phyloP scores from a whole-genome alignment of 2,797 vertebrate species.

The Galagoides demidoff region DNA sequence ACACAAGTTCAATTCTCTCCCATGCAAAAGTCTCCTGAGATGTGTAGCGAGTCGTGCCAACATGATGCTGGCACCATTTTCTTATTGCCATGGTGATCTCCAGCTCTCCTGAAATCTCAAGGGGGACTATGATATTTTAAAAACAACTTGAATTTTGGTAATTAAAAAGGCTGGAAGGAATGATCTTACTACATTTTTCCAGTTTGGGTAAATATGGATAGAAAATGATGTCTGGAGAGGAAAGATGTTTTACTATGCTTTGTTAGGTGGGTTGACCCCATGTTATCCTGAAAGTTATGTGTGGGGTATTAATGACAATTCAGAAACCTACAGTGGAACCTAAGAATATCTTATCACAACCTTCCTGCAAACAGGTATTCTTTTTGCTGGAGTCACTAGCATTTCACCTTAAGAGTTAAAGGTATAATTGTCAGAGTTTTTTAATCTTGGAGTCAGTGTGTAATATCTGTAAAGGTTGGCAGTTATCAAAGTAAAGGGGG shows the following conservation, averaged over 20 bases:
- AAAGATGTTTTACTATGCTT: slow-evolving; percentile 76
- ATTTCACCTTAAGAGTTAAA: slow-evolving; percentile 50
- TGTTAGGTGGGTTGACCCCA: slow-evolving; percentile 64
- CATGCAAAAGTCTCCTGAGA: slow-evolving; percentile 84
- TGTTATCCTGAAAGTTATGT: slow-evolving; percentile 8
- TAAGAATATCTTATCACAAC: slow-evolving; percentile 17
- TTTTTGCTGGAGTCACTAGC: slow-evolving; percentile 17
- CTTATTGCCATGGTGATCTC: slow-evolving; percentile 90
- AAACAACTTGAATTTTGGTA: slow-evolving; percentile 88
- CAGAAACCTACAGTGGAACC: slow-evolving; percentile 23
- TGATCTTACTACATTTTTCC: slow-evolving; percentile 84
- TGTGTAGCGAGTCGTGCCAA: slow-evolving; percentile 84
- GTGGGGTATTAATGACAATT: slow-evolving; percentile 44
- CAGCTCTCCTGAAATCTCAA: slow-evolving; percentile 87
- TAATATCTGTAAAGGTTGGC: slow-evolving; percentile 68
- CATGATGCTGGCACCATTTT: slow-evolving; percentile 87
- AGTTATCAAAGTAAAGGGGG: slow-evolving; percentile 68
- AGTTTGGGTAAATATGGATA: slow-evolving; percentile 83
- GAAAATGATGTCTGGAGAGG: slow-evolving; percentile 77
- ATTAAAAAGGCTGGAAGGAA: slow-evolving; percentile 88
- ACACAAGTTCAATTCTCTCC: slow-evolving; percentile 84
- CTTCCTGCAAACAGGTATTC: slow-evolving; percentile 42
- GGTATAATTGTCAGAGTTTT: slow-evolving; percentile 60
- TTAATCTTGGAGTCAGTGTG: slow-evolving; percentile 44
- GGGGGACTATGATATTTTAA: slow-evolving; percentile 87